Evolutionary conservation across 2,113 vertebrate genomes (phyloP).

Genomic region (Alosa alosa): DNA sequence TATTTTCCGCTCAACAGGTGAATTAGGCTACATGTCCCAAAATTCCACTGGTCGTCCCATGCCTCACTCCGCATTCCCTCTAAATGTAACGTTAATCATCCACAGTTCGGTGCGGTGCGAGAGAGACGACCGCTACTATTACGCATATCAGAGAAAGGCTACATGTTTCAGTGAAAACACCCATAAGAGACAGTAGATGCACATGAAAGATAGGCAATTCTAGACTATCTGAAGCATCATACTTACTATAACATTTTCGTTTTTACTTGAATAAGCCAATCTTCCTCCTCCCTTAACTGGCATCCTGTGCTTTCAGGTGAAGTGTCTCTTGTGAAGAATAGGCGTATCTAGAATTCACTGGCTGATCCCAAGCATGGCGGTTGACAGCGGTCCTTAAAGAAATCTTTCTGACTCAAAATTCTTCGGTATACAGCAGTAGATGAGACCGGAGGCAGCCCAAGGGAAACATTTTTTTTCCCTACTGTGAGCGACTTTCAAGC

Average conservation of each 20-base stretch:
- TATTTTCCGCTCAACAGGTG: constrained; percentile 51
- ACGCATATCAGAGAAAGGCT: not conserved
- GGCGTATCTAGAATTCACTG: not conserved
- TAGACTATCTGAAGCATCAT: not conserved
- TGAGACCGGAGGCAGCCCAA: not conserved
- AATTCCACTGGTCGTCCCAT: not conserved
- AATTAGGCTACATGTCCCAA: constrained; percentile 17
- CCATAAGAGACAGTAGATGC: not conserved
- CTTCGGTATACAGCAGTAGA: not conserved
- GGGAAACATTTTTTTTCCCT: constrained; percentile 51
- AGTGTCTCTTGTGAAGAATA: not conserved
- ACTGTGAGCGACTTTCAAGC: constrained; percentile 44
- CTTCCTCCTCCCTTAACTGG: constrained; percentile 69
- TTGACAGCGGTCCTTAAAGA: constrained; percentile 28
- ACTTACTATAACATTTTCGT: constrained; percentile 64
- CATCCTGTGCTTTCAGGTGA: constrained; percentile 53
- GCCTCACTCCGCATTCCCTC: constrained; percentile 14
- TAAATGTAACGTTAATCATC: constrained; percentile 3
- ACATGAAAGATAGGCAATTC: not conserved
- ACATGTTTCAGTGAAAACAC: not conserved
- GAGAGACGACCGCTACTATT: not conserved
- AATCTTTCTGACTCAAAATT: not conserved
- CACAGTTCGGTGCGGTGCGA: not conserved
- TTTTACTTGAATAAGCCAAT: constrained; percentile 55
- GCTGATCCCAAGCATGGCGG: constrained; percentile 44